Evolutionary conservation across 2,113 vertebrate genomes (phyloP), one percentile per base, ranked within the genome.

Genomic region (Mus spicilegus): DNA sequence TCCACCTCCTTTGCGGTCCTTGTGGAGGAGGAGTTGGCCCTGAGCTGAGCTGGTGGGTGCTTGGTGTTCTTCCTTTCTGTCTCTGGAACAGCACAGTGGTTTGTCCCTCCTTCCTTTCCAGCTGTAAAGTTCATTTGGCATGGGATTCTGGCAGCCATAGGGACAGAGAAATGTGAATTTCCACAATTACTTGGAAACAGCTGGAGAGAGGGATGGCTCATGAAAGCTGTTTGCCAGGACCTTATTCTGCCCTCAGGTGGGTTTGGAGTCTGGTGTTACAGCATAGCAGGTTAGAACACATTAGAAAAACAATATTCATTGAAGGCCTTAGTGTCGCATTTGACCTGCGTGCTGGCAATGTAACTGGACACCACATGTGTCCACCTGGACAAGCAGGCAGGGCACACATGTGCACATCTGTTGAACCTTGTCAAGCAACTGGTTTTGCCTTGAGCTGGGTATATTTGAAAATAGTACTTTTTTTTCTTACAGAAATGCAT

Each of bases 81-180:
- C 87, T 96, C 56, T 26, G 76, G 65, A 92, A 76, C 11, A 20
- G 24, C 17, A 17, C 4, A 89, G 89, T 70, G 81, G 28, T 82
- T 87, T 92, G 36, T 61, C 75, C 89, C 86, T 94, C 72, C 65
- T 91, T 87, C 42, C 87, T 96, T 96, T 87, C 96, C 96, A 94
- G 97, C 89, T 96, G 93, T 63, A 84, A 97, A 96, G 93, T 42
- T 95, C 93, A 73, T 84, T 97, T 58, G 5, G 84, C 70, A 90
- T 94, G n/a, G 5, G 16, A 84, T 97, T 22, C 90, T 97, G 91
- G 69, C 70, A 75, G 85, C 93, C 56, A 17, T 61, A 86, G 65
- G 80, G 73, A 72, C 63, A 82, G 95, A 96, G 75, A 51, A 69
- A 19, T 65, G 30, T 86, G 73, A 77, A 67, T 89, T 97, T 94